These are phyloP conservation scores for Tupiocoris notatus DNA, from an alignment of 2,888 invertebrate species.

Conservation along the genomic window DNA sequence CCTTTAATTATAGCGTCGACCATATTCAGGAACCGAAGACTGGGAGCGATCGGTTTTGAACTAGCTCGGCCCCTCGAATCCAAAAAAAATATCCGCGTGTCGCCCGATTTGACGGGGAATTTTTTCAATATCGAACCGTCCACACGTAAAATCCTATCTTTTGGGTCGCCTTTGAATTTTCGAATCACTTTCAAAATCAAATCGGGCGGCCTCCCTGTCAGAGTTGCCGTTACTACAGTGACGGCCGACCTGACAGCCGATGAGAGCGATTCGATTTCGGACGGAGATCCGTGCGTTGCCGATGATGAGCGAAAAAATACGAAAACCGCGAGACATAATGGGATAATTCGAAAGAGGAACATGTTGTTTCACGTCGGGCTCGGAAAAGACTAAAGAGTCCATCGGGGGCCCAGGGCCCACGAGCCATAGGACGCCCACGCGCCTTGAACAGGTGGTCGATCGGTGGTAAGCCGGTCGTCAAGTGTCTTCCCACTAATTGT, in stretches of 20 bases:
- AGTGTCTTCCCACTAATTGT: not conserved
- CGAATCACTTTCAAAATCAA: slow-evolving; percentile 8
- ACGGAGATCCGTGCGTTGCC: not conserved
- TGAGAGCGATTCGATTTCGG: not conserved
- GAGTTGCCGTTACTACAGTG: not conserved
- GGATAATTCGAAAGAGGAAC: not conserved
- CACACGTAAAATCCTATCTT: not conserved
- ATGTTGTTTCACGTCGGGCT: not conserved
- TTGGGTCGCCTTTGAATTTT: slow-evolving; percentile 6
- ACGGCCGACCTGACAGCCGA: not conserved
- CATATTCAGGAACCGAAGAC: slow-evolving; percentile 9
- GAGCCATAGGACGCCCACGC: not conserved
- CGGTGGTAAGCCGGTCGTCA: not conserved
- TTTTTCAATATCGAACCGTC: not conserved
- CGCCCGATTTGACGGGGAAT: slow-evolving; percentile 1
- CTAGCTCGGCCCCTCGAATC: not conserved
- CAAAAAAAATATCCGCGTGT: slow-evolving; percentile 28
- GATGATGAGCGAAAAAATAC: not conserved
- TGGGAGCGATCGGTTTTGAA: slow-evolving; percentile 6
- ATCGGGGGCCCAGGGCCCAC: not conserved
- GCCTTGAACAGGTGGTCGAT: not conserved
- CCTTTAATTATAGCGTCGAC: slow-evolving; percentile 31
- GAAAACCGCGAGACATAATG: not conserved
- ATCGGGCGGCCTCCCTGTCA: not conserved
- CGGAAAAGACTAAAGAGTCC: not conserved